A percentile compares a stretch with the other conserved stretches of the same genome.
Evolutionary conservation across 1,140 invertebrate species (phyloP).

Genomic region (Camponotus floridanus): DNA sequence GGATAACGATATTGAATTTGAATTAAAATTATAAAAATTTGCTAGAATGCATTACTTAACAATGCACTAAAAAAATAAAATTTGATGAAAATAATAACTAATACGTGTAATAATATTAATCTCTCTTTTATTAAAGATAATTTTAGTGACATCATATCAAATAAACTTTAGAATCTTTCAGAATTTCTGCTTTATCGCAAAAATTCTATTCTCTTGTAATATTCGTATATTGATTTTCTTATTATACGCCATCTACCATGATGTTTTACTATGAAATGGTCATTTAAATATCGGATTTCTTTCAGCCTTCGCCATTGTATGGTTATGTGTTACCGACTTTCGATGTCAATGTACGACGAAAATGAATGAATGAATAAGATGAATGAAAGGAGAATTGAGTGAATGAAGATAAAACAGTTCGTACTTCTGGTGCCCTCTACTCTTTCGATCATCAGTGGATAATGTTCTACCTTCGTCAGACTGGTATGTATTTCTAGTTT

Average conservation of each 20-base stretch:
- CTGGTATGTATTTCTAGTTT: background rate
- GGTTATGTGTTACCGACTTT: slow-evolving; percentile 29
- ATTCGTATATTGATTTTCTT: background rate
- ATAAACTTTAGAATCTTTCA: background rate
- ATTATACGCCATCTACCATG: slow-evolving; percentile 15
- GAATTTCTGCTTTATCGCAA: background rate
- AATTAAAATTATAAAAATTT: background rate
- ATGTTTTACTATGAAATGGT: background rate
- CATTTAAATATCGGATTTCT: background rate
- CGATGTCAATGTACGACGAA: slow-evolving; percentile 3
- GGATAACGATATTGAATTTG: background rate
- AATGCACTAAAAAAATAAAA: background rate
- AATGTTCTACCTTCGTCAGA: background rate
- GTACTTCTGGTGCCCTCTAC: background rate
- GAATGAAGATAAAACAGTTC: background rate
- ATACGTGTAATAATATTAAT: no score
- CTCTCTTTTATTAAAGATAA: background rate
- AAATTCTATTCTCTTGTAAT: background rate
- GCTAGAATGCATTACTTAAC: slow-evolving; percentile 1
- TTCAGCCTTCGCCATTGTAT: background rate
- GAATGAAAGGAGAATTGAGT: background rate
- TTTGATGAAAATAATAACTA: background rate
- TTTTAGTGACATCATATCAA: background rate
- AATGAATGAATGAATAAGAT: background rate
- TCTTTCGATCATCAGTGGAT: slow-evolving; percentile 29